Conservation (phyloP, 2,888 invertebrate species). For the Autographa gamma region DNA sequence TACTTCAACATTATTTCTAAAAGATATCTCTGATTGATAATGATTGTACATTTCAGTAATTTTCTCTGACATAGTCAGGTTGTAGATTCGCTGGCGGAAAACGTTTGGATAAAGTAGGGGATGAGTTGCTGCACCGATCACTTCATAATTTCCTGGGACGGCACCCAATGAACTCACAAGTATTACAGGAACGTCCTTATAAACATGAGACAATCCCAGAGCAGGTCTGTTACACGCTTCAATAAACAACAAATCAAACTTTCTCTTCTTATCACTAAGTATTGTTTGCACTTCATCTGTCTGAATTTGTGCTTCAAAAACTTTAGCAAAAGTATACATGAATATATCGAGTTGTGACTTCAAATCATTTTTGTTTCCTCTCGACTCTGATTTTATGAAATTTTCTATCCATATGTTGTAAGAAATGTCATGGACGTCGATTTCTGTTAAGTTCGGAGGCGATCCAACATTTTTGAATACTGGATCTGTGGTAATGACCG, state of each 20-base stretch:
- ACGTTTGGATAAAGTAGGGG: constrained; percentile 62
- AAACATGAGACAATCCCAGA: constrained; percentile 50
- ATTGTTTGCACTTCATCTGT: constrained; percentile 54
- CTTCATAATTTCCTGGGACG: constrained; percentile 42
- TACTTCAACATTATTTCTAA: constrained; percentile 5
- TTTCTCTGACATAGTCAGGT: constrained; percentile 66
- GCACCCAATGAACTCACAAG: constrained; percentile 66
- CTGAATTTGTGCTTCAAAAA: constrained; percentile 43
- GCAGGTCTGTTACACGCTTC: constrained; percentile 56
- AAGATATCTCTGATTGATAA: constrained; percentile 28
- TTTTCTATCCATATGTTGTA: constrained; percentile 57
- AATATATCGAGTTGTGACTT: constrained; percentile 18
- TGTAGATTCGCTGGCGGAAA: constrained; percentile 49
- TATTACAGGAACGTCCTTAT: constrained; percentile 61
- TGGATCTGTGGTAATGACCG: constrained; percentile 72
- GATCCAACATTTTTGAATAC: constrained; percentile 42
- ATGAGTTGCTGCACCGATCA: constrained; percentile 63
- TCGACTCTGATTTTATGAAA: constrained; percentile 15
- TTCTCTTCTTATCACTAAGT: constrained; percentile 51
- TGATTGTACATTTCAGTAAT: constrained; percentile 53
- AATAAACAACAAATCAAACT: constrained; percentile 59
- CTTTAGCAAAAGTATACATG: constrained; percentile 7
- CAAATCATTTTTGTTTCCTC: constrained; percentile 36
- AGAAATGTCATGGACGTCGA: constrained; percentile 71
- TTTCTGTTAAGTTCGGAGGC: constrained; percentile 76